phyloP scores from a whole-genome alignment of 2,888 invertebrate genomes.

The Lottia scabra region DNA sequence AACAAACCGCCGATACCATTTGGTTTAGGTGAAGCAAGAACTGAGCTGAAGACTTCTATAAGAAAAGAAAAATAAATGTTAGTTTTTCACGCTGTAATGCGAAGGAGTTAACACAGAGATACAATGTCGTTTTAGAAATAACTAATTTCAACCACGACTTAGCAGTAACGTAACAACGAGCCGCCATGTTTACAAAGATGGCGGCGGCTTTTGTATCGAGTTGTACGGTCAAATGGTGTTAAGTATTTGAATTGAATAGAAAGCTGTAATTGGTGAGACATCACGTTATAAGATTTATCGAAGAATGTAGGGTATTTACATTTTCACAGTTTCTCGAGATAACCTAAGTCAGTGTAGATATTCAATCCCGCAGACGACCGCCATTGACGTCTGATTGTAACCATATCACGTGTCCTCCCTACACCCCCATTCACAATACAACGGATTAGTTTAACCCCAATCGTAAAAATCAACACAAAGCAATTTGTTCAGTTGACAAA shows the following conservation, averaged over 20 bases:
- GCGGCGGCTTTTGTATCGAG: neutral
- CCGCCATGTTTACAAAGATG: conserved; percentile 1
- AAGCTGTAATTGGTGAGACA: neutral
- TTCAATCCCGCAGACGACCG: no score
- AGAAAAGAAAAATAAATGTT: conserved; percentile 10
- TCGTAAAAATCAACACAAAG: neutral
- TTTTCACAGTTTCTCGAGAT: neutral
- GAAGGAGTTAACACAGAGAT: neutral
- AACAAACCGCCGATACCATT: conserved; percentile 46
- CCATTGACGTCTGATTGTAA: neutral
- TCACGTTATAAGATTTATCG: neutral
- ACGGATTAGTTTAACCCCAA: neutral
- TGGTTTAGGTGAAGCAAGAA: conserved; percentile 38
- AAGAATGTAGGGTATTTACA: neutral
- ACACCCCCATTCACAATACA: neutral
- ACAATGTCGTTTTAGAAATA: neutral
- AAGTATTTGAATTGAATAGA: neutral
- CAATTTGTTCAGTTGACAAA: neutral
- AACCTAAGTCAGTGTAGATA: no score
- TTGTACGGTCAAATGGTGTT: neutral
- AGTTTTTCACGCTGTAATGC: neutral
- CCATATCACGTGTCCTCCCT: neutral
- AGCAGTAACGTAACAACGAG: neutral
- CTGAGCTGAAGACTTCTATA: conserved; percentile 50
- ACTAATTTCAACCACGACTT: neutral